Base-by-base conservation (phyloP, 2,888 invertebrate species). In the Lymantria dispar region DNA sequence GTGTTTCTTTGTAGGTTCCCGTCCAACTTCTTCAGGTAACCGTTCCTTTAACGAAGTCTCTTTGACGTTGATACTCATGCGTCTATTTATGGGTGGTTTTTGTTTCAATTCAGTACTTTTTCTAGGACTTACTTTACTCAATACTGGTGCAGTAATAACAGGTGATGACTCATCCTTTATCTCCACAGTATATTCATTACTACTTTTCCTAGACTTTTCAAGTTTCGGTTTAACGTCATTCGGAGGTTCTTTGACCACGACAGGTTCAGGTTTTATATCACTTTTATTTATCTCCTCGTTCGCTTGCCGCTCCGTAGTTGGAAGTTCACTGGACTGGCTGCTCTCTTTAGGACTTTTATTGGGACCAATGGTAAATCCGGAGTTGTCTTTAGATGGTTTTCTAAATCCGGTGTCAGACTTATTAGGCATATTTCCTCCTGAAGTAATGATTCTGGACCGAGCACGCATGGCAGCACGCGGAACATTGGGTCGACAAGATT, bases 381-480 rank as follows among this genome's bases (percentile, higher is more conserved):
- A 22, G 71, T 80, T 78, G 77, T 80, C 88, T 87, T 87, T 84
- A 83, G 82, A 79, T 74, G 87, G 73, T 91, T 89, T 88, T 87
- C 86, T 80, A 83, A 76, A 72, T 87, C 88, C 73, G 88, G 92
- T 81, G 85, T 92, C 86, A 83, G 88, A 79, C 92, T 92, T 88
- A 91, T 92, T 78, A 94, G 88, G 73, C 92, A 93, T 67, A 94
- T 94, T 92, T 94, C 94, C 91, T 93, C 93, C 79, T 93, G 93
- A 83, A 92, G 93, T 81, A 94, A 88, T 85, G 93, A 93, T 92
- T 94, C 94, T 83, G 93, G 93, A 76, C 93, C 94, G 86, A 94
- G 94, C 92, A 94, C 94, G 87, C 78, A 92, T 81, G 87, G 88
- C 78, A 83, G 88, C 79, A 72, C 85, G 80, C 87, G 90, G 71